Base-by-base conservation (phyloP, 2,113 vertebrate genomes). In the Nematolebias whitei region DNA sequence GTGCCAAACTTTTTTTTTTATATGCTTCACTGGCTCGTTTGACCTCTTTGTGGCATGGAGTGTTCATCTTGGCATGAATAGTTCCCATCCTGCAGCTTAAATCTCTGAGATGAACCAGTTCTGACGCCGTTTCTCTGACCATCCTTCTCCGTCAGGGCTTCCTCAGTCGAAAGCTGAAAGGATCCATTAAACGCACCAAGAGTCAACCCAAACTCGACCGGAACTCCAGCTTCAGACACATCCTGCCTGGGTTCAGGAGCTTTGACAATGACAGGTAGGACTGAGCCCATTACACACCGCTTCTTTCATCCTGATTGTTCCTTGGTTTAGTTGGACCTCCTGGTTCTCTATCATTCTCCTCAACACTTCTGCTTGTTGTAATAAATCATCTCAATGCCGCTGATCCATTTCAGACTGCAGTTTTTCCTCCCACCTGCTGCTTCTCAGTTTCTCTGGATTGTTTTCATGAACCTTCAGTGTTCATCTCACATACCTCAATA, bases 181-280 rank as follows among this genome's bases (percentile, higher is more conserved):
- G 97, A 84, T 99, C 97, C 79, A 99, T 99, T 92, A 99, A 99
- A 88, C 93, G 96, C 87, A 99, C 97, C 89, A 99, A 99, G 93
- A 99, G 97, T 92, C 97, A 99, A 83, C 96, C 97, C 85, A 98
- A 98, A 90, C 96, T 99, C 29, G 97, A 99, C 77, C 94, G 96
- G 80, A 98, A 97, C 95, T 97, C 96, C 95, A 99, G 97, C 93
- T 99, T 99, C 92, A 93, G 96, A 78, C 96, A 98, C 94, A 95
- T 99, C 88, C 92, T 99, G 59, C 97, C 97, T 63, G 95, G 95
- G 79, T 96, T 98, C 94, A 95, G 96, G 92, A 96, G 92, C 7
- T 92, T 93, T 65, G 96, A 99, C 93, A 96, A 95, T 90, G 97
- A 99, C 88, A 96, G 96, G 97, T 99, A 90, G 81, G 59, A 4